Evolutionary conservation across 23 tunicate genomes (phyloP).

Genomic region (Ascidia mentula): DNA sequence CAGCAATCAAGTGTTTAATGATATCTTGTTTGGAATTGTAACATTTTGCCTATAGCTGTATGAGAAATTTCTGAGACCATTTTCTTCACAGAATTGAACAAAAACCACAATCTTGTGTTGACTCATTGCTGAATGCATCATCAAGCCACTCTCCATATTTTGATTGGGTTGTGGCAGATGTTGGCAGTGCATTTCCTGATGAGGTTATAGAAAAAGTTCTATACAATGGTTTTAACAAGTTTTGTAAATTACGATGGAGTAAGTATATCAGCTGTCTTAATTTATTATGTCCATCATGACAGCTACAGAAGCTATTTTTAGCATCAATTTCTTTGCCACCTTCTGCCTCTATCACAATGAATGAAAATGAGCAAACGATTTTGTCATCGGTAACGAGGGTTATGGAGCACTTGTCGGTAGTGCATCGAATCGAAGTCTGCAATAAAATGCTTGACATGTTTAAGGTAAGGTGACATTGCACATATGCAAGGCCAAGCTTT

Average conservation of each 20-base stretch:
- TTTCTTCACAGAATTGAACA: conserved; percentile 43
- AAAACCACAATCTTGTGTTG: conserved; percentile 62
- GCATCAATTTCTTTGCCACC: not conserved
- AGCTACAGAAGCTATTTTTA: not conserved
- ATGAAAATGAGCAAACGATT: conserved; percentile 60
- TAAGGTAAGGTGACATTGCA: conserved; percentile 37
- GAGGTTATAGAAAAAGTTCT: conserved; percentile 59
- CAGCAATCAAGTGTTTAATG: too few relatives aligned
- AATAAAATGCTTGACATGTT: conserved; percentile 53
- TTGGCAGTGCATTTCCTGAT: conserved; percentile 72
- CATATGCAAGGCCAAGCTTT: not conserved
- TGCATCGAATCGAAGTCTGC: conserved; percentile 41
- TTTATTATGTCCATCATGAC: too few relatives aligned
- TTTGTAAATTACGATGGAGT: conserved; percentile 64
- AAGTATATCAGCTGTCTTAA: not conserved
- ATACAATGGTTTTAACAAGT: conserved; percentile 59
- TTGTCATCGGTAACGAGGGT: conserved; percentile 68
- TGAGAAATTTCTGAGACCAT: too few relatives aligned
- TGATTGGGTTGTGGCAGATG: conserved; percentile 92
- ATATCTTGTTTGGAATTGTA: too few relatives aligned
- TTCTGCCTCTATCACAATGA: conserved; percentile 46
- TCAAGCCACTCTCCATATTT: conserved; percentile 68
- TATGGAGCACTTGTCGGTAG: conserved; percentile 56
- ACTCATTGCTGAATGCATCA: conserved; percentile 59
- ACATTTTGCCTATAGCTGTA: too few relatives aligned